phyloP scores from a whole-genome alignment of 2,113 vertebrate genomes.

The Arenaria interpres region DNA sequence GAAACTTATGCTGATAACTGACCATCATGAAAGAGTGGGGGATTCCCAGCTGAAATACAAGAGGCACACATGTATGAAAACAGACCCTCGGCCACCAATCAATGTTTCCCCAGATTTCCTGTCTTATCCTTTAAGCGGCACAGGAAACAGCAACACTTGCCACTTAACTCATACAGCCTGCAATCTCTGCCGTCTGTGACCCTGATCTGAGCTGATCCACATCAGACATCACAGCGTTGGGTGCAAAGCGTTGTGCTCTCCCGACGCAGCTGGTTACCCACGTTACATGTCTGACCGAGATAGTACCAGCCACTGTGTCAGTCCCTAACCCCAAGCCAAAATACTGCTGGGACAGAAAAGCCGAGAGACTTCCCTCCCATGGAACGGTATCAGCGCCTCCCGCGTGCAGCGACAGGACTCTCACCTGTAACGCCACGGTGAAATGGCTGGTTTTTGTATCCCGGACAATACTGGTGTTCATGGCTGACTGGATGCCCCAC shows the following conservation, averaged over 20 bases:
- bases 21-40: conserved; percentile 94
- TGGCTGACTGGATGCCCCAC: conserved; percentile 94
- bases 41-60: conserved; percentile 87
- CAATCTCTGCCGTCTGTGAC: neutral
- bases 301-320: neutral
- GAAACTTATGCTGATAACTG: conserved; percentile 98
- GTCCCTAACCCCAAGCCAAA: neutral
- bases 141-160: neutral
- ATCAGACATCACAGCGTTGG: accelerated
- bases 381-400: accelerated
- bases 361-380: neutral
- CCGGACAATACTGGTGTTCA: conserved; percentile 95
- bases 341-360: neutral
- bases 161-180: too few relatives aligned
- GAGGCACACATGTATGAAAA: neutral
- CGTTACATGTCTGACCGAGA: accelerated
- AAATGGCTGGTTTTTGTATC: conserved; percentile 96
- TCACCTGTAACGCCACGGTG: conserved; percentile 90
- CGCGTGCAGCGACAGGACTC: neutral
- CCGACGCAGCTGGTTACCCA: neutral
- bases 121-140: neutral
- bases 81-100: accelerated
- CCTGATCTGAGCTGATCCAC: neutral
- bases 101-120: neutral
- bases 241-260: neutral